Percentiles rank a stretch among this genome's conserved stretches.
Conservation (phyloP, 2,888 invertebrate genomes). For the Steinernema scapterisci region DNA sequence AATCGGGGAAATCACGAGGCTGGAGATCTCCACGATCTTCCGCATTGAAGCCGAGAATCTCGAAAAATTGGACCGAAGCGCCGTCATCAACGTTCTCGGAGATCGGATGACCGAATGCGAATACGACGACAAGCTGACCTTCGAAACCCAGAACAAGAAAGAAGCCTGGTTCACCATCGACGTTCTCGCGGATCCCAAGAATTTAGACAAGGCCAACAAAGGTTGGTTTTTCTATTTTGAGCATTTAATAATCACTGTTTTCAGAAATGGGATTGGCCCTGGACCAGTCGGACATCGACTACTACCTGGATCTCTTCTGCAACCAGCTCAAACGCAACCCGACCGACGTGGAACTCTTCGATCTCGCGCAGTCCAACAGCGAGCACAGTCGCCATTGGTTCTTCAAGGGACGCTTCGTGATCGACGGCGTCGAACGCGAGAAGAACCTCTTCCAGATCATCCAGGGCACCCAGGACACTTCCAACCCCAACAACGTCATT, state of each 20-base stretch:
- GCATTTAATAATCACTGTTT: not conserved
- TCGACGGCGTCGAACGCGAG: slow-evolving; percentile 77
- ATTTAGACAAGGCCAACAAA: slow-evolving; percentile 80
- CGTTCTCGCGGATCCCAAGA: slow-evolving; percentile 78
- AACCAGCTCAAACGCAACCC: slow-evolving; percentile 75
- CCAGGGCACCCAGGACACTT: slow-evolving; percentile 81
- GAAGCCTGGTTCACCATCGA: slow-evolving; percentile 84
- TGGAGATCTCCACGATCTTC: slow-evolving; percentile 84
- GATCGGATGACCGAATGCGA: slow-evolving; percentile 83
- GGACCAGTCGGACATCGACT: slow-evolving; percentile 53
- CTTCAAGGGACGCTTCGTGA: slow-evolving; percentile 81
- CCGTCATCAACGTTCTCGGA: slow-evolving; percentile 38
- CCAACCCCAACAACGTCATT: slow-evolving; percentile 91
- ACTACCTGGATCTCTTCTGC: slow-evolving; percentile 55
- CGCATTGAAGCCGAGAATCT: slow-evolving; percentile 67
- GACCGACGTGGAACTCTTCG: slow-evolving; percentile 95
- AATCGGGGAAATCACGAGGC: slow-evolving; percentile 77
- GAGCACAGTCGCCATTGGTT: slow-evolving; percentile 99
- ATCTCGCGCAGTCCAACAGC: slow-evolving; percentile 83
- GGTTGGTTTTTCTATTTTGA: slow-evolving; percentile 71
- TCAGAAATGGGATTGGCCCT: slow-evolving; percentile 53
- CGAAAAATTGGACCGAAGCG: slow-evolving; percentile 5
- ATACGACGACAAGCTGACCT: slow-evolving; percentile 74
- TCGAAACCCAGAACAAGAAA: slow-evolving; percentile 67
- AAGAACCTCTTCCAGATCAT: slow-evolving; percentile 90